phyloP scores from a whole-genome alignment of 2,113 vertebrate genomes.

The Platichthys stellatus region DNA sequence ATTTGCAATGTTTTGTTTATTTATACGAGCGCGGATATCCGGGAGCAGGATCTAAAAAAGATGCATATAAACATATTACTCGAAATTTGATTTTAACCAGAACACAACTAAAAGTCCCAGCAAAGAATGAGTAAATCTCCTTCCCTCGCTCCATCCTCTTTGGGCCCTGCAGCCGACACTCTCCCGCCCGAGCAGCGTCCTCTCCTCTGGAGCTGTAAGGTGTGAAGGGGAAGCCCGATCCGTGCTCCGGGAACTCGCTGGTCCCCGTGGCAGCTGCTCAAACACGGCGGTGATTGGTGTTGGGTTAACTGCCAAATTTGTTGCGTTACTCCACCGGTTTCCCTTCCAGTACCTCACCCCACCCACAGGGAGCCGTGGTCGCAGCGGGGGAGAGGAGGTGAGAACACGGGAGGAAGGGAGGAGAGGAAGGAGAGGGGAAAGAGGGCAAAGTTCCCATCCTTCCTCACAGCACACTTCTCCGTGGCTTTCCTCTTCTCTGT shows the following conservation, averaged over 20 bases:
- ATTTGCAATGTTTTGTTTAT: constrained; percentile 61
- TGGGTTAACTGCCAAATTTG: constrained; percentile 70
- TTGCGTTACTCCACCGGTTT: constrained; percentile 62
- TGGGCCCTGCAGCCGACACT: constrained; percentile 44
- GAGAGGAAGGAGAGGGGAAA: constrained; percentile 5
- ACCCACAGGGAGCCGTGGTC: constrained; percentile 58
- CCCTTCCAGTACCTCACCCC: constrained; percentile 55
- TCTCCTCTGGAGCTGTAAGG: constrained; percentile 43
- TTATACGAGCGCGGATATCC: constrained; percentile 42
- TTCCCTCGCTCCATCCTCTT: not conserved
- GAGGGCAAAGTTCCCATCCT: constrained; percentile 35
- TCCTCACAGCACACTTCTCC: constrained; percentile 19
- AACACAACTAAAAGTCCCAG: not conserved
- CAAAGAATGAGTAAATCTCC: constrained; percentile 4
- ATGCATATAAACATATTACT: constrained; percentile 51
- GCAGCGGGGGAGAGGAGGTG: constrained; percentile 66
- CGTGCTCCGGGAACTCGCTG: constrained; percentile 37
- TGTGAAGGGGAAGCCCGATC: constrained; percentile 44
- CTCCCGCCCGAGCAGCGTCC: constrained; percentile 34
- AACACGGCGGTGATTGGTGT: constrained; percentile 65
- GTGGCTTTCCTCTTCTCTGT: constrained; percentile 17
- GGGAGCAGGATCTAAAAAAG: constrained; percentile 44
- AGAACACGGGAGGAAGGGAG: constrained; percentile 46
- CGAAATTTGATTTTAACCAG: constrained; percentile 52
- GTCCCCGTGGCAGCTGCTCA: constrained; percentile 67